Base-by-base conservation (phyloP, 2,113 vertebrate species). In the Scortum barcoo region DNA sequence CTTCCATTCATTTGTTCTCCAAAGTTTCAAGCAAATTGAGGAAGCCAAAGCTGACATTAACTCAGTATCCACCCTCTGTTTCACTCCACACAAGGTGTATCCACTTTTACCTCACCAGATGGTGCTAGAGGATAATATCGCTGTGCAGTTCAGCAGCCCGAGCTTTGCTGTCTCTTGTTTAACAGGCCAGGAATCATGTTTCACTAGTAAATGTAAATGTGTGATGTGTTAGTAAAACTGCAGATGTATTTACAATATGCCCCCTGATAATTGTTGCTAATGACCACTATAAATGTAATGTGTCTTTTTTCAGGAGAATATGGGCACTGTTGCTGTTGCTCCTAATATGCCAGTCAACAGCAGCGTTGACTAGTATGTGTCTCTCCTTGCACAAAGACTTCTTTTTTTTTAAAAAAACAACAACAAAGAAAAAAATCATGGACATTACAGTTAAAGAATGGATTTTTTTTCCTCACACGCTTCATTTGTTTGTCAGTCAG, bases 401-500 rank as follows among this genome's bases (percentile, higher is more conserved):
- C 20, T 24, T 48, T 24, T 50, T 62, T 20, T 24, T 48, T 24
- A 19, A 33, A 46, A 17, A 38, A 51, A 22, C 26, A 5, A 19
- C 7, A 11, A 54, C 3, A 36, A 36, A 36, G 6, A 36, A 36
- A 17, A 60, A 17, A 24, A 53, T 40, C 30, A 42, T 68, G 33
- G 42, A 72, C n/a, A 50, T 61, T 70, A 65, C 28, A 53, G 19
- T 54, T 66, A n/a, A 75, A 76, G 20, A 58, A 17, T 57, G 30
- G 10, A n/a, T 73, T 58, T 20, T 17, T 11, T 12, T 10, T 33
- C 58, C 36, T 62, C 36, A 76, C 17, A 78, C 61, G 54, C 26
- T 72, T 38, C 42, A 9, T 88, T 62, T 93, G 26, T 80, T 90
- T 95, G 94, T 89, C 92, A 99, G 98, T 91, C 95, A 96, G 91